Conservation (phyloP, 1,140 invertebrate genomes). For the Drosophila repletoides region DNA sequence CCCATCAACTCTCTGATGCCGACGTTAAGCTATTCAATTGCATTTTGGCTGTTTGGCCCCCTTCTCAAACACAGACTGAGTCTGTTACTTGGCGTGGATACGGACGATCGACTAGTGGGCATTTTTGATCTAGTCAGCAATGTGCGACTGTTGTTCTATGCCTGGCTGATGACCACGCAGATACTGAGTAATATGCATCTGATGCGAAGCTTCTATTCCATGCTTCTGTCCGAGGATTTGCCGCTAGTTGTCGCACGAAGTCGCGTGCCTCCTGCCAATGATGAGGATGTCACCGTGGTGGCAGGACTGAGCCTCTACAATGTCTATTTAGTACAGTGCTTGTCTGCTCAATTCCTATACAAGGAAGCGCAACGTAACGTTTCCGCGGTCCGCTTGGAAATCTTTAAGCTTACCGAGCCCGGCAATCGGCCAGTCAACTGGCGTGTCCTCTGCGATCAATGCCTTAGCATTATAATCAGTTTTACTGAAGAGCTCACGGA, state of each 20-base stretch:
- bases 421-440: slow-evolving; percentile 89
- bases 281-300: slow-evolving; percentile 82
- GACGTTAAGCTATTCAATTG: slow-evolving; percentile 83
- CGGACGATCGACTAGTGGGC: slow-evolving; percentile 55
- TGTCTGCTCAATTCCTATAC: slow-evolving; percentile 88
- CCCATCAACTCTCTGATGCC: slow-evolving; percentile 85
- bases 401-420: slow-evolving; percentile 89
- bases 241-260: slow-evolving; percentile 84
- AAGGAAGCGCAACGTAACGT: slow-evolving; percentile 58
- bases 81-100: slow-evolving; percentile 41
- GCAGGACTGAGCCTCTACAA: slow-evolving; percentile 84
- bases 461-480: slow-evolving; percentile 84
- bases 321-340: slow-evolving; percentile 87
- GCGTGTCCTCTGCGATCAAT: slow-evolving; percentile 87
- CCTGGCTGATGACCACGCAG: slow-evolving; percentile 87
- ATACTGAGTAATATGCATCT: slow-evolving; percentile 87
- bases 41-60: slow-evolving; percentile 52
- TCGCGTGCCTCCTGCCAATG: slow-evolving; percentile 15
- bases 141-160: slow-evolving; percentile 84
- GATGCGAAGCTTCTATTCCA: slow-evolving; percentile 87
- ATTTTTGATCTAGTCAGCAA: slow-evolving; percentile 51
- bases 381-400: slow-evolving; percentile 83
- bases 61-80: slow-evolving; percentile 41
- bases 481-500: slow-evolving; percentile 85
- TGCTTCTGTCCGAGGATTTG: slow-evolving; percentile 87